Evolutionary conservation across 2,888 invertebrate genomes (phyloP).

Genomic region (Anthrax anthrax): DNA sequence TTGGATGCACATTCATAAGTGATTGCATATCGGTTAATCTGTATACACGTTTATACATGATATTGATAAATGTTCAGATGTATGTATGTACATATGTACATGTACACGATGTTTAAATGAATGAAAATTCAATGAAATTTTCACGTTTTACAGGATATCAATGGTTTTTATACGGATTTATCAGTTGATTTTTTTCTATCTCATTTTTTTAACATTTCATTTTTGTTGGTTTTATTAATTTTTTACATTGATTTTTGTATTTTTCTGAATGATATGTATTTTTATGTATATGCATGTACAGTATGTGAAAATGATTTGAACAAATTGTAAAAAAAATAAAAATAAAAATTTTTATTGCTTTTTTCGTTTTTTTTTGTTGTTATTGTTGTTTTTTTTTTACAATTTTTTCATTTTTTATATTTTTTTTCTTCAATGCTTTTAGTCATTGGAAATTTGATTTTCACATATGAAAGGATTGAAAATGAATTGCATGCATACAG

Average conservation of each 20-base stretch:
- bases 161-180: not conserved
- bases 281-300: too few species aligned
- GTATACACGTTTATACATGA: not conserved
- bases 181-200: not conserved
- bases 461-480: conserved; percentile 5
- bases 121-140: not conserved
- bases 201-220: not conserved
- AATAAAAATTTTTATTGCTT: too few species aligned
- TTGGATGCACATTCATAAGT: not conserved
- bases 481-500: not conserved
- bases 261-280: too few species aligned
- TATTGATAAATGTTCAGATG: too few species aligned
- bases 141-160: not conserved
- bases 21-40: not conserved
- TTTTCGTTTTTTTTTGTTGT: too few species aligned
- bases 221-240: not conserved
- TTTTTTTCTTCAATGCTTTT: not conserved
- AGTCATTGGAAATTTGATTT: conserved; percentile 3
- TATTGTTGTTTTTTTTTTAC: not conserved
- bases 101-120: not conserved
- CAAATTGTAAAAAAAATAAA: not conserved
- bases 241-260: too few species aligned
- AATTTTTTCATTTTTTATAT: conserved; percentile 1
- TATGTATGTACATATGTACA: too few species aligned
- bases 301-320: not conserved